Percentiles rank a stretch among this genome's conserved stretches.
Evolutionary conservation across 2,888 invertebrate genomes (phyloP).

Genomic region (Beris chalybata): DNA sequence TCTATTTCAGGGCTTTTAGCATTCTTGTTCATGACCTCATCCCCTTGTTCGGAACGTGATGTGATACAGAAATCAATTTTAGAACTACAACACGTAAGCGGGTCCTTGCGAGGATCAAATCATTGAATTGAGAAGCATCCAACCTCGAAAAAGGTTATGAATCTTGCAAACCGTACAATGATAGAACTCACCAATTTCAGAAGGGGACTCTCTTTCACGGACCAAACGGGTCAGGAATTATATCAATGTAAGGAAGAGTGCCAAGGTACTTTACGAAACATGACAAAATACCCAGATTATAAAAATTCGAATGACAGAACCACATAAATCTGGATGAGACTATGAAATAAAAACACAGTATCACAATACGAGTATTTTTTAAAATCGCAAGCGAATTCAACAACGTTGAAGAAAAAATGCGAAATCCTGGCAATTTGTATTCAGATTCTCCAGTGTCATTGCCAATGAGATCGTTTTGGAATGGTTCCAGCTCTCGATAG

Average conservation of each 20-base stretch:
- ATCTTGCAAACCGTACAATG: conserved; percentile 28
- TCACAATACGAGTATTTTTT: neutral
- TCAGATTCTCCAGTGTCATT: too few relatives aligned
- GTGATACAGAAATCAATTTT: conserved; percentile 36
- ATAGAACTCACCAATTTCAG: conserved; percentile 23
- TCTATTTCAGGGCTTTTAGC: neutral
- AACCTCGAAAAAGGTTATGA: conserved; percentile 38
- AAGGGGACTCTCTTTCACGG: conserved; percentile 19
- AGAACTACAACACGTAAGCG: conserved; percentile 12
- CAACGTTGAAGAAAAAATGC: too few relatives aligned
- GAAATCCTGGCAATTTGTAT: too few relatives aligned
- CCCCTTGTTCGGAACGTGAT: conserved; percentile 9
- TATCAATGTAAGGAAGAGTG: conserved; percentile 19
- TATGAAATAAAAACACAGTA: neutral
- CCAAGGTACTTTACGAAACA: conserved; percentile 17
- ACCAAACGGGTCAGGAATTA: conserved; percentile 28
- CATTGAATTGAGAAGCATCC: conserved; percentile 35
- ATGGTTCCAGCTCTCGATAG: neutral
- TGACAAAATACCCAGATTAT: conserved; percentile 36
- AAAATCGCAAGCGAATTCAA: too few relatives aligned
- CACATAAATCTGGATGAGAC: conserved; percentile 30
- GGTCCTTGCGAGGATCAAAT: neutral
- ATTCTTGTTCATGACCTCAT: neutral
- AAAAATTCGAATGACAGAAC: conserved; percentile 32
- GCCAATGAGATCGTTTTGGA: neutral